Conservation (phyloP, 2,113 vertebrate species). For the Verasper variegatus region DNA sequence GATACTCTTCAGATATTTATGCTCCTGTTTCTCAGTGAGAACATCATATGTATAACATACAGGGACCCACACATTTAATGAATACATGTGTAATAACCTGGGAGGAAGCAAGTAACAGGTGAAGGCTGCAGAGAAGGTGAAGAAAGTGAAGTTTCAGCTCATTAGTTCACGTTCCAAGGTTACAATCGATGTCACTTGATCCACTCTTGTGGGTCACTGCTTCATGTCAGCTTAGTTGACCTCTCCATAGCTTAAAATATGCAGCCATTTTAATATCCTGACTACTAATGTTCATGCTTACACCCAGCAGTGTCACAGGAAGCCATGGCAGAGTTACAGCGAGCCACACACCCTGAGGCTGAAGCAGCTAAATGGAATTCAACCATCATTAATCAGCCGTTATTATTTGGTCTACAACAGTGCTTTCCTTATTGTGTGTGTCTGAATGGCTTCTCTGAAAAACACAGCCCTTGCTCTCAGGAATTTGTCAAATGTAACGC, state of each 20-base stretch:
- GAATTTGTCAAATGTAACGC: too few relatives aligned
- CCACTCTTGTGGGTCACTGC: neutral
- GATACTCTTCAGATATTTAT: too few relatives aligned
- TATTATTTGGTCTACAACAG: too few relatives aligned
- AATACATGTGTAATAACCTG: neutral
- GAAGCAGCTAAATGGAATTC: too few relatives aligned
- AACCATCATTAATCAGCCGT: too few relatives aligned
- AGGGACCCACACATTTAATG: neutral
- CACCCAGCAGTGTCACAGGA: neutral
- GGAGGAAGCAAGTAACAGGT: constrained; percentile 6
- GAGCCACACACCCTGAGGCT: neutral
- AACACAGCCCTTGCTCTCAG: too few relatives aligned
- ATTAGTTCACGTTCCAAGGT: neutral
- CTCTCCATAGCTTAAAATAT: neutral
- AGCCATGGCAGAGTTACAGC: neutral
- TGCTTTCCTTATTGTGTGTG: too few relatives aligned
- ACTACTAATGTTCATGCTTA: too few relatives aligned
- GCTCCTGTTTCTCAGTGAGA: neutral
- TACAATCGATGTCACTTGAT: neutral
- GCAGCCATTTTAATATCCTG: neutral
- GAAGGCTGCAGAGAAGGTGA: neutral
- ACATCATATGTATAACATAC: neutral
- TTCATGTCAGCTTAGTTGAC: neutral
- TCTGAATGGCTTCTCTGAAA: too few relatives aligned
- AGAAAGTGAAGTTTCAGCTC: neutral